Conservation (phyloP, 1,140 invertebrate genomes). For the Linepithema humile region DNA sequence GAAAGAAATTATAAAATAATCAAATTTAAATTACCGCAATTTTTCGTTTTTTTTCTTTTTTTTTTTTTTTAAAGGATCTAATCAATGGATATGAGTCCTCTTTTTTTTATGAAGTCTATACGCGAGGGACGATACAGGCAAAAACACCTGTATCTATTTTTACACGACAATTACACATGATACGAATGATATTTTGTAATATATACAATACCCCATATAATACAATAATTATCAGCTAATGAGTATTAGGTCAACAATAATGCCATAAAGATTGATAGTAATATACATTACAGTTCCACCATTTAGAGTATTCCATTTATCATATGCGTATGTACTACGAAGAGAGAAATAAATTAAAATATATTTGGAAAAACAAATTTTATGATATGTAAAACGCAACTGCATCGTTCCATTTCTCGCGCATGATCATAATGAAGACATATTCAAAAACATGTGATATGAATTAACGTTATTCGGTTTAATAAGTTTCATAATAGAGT, state of each 20-base stretch:
- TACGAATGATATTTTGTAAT: background rate
- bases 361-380: background rate
- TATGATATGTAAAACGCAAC: conserved; percentile 9
- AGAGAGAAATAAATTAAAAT: background rate
- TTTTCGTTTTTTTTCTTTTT: background rate
- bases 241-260: background rate
- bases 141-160: background rate
- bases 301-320: background rate
- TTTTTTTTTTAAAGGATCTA: too few species aligned
- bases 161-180: background rate
- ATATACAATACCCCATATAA: background rate
- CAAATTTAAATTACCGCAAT: background rate
- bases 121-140: background rate
- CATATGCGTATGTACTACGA: background rate
- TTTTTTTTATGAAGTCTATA: background rate
- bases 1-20: background rate
- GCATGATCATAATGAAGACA: too few species aligned
- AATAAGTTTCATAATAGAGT: too few species aligned
- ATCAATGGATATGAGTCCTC: background rate
- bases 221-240: background rate
- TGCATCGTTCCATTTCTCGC: background rate
- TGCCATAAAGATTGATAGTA: background rate
- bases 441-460: too few species aligned
- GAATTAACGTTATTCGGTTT: too few species aligned
- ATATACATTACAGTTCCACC: background rate